These are phyloP conservation scores for Excalfactoria chinensis DNA, from an alignment of 2,113 vertebrate species.

Conservation along the genomic window DNA sequence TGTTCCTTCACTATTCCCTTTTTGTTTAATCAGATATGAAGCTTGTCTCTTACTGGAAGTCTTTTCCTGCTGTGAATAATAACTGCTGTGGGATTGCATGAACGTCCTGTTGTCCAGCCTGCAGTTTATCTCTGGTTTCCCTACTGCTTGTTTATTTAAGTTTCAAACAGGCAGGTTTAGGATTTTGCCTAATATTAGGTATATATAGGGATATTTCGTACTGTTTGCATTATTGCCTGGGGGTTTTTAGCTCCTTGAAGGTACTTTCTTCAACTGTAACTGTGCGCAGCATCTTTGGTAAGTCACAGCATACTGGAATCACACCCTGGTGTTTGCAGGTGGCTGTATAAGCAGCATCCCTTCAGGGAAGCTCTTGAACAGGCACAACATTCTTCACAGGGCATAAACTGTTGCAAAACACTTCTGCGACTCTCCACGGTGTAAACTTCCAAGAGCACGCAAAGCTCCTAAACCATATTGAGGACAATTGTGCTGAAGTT, in stretches of 20 bases:
- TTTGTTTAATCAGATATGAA: background rate
- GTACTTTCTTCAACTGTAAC: background rate
- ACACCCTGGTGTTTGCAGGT: background rate
- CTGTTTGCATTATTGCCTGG: background rate
- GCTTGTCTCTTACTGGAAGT: background rate
- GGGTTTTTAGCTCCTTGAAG: background rate
- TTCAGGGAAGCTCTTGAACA: background rate
- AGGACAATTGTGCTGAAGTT: background rate
- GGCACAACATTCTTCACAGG: background rate
- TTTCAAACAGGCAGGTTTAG: background rate
- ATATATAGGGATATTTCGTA: background rate
- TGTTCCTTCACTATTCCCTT: background rate
- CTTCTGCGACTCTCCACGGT: background rate
- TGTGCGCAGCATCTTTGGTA: background rate
- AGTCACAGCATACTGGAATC: fast-evolving
- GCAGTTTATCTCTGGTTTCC: background rate
- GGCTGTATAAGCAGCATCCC: background rate
- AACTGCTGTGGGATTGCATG: background rate
- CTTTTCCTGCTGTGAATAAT: background rate
- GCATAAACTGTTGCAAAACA: fast-evolving
- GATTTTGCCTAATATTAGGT: background rate
- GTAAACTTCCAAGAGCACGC: background rate
- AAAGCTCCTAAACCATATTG: background rate
- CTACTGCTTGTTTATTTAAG: background rate
- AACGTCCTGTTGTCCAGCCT: background rate